Evolutionary conservation across 2,888 invertebrate genomes (phyloP), one percentile per base, ranked within the genome.

Genomic region (Melangyna quadrimaculata): DNA sequence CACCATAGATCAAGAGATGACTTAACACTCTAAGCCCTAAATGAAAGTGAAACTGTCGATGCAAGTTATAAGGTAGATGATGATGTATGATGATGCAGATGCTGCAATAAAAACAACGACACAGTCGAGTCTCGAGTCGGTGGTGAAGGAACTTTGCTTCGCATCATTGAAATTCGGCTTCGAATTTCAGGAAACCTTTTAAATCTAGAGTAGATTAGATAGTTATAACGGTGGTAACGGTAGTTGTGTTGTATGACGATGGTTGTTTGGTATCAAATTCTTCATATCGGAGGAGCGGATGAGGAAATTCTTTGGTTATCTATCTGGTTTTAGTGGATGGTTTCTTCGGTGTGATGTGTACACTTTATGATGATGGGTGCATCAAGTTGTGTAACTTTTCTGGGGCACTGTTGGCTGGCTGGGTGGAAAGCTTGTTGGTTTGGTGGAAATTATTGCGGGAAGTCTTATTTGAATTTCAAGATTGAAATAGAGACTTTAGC

Each of bases 111-210:
- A 19, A 45, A 32, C 22, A 59, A 19, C 32, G 53, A 6, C 27
- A 8, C 17, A 22, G n/a, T 40, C 45, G n/a, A n/a, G n/a, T n/a
- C n/a, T n/a, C n/a, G n/a, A n/a, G n/a, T n/a, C n/a, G n/a, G n/a
- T n/a, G 70, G 65, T 77, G 67, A 77, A 72, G 67, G 55, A 78
- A 73, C 69, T 74, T 69, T 65, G 32, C 61, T 63, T 70, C 35
- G 53, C 57, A 48, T 59, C 17, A 74, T 75, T 80, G 71, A 53
- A 10, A 80, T 72, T 75, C 19, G 71, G 80, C 37, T 17, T 84
- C 75, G 32, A 43, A 72, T 84, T 84, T 75, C 84, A 84, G 84
- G 84, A 84, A 84, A 75, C 75, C 84, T 80, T 78, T 83, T 78
- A 65, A 59, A 78, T 73, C 69, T 57, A 37, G 43, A 40, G 40